Base-by-base conservation (phyloP, 2,113 vertebrate genomes). In the Thunnus maccoyii region DNA sequence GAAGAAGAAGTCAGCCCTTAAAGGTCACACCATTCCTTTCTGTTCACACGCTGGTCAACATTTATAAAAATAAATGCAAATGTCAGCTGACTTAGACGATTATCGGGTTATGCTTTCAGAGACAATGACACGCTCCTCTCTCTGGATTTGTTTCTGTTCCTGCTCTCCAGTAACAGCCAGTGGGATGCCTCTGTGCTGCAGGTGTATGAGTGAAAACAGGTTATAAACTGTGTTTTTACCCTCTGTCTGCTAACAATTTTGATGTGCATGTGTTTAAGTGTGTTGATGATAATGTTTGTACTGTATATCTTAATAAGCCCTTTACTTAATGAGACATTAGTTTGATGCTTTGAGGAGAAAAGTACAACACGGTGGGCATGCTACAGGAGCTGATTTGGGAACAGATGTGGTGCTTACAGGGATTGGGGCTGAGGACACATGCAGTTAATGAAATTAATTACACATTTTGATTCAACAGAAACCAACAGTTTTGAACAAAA, bases 1-100 rank as follows among this genome's bases (percentile, higher is more conserved):
- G 72, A 89, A 89, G 63, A 70, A 86, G 60, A 93, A 89, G 82
- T 93, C 92, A 95, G 94, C 94, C 95, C 94, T 95, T 95, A 83
- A 30, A 90, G 86, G 79, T 94, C 88, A 88, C 80, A 65, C 82
- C 88, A 72, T 84, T 92, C 84, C 84, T 85, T 76, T 82, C 90
- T 79, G 79, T 85, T 88, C 86, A 82, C 88, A 83, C 64, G 56
- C 89, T 77, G 83, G 84, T 86, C 84, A 82, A 88, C 81, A 67
- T 73, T 70, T 83, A 75, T 11, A 76, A 78, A 77, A 77, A 72
- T 55, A 63, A 82, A 82, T 55, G 62, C 32, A 65, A 72, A 63
- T 50, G 60, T 86, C 83, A 72, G 81, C 63, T 54, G 69, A 80
- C 80, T 84, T 41, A 15, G 76, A 86, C 64, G 46, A 84, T 74